phyloP scores from a whole-genome alignment of 1,140 invertebrate species.

The Bathynomus jamesi region DNA sequence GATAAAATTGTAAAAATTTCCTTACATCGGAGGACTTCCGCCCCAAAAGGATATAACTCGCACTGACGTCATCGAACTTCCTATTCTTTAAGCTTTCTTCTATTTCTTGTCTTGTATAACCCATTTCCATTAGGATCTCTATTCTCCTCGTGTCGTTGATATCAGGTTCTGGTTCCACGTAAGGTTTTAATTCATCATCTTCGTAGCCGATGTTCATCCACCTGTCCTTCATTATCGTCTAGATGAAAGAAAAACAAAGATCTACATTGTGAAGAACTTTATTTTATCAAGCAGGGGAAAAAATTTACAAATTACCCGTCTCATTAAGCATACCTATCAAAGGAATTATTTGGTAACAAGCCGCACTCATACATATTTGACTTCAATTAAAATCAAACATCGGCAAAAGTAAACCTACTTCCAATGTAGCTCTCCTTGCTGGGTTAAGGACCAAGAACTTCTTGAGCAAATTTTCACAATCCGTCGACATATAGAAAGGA shows the following conservation, averaged over 20 bases:
- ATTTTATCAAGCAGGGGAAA: no score
- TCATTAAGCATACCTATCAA: no score
- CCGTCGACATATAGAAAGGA: slow-evolving; percentile 99
- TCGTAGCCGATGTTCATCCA: slow-evolving; percentile 99
- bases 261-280: no score
- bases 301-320: no score
- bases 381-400: no score
- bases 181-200: slow-evolving; percentile 97
- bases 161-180: slow-evolving; percentile 90
- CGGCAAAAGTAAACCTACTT: slow-evolving; percentile 56
- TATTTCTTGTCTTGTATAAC: slow-evolving; percentile 88
- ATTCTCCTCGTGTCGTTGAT: slow-evolving; percentile 95
- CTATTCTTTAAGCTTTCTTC: slow-evolving; percentile 91
- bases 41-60: slow-evolving; percentile 89
- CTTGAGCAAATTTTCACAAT: slow-evolving; percentile 98
- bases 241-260: slow-evolving; percentile 34
- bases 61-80: slow-evolving; percentile 98
- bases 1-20: no score
- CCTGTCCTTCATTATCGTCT: slow-evolving; percentile 93
- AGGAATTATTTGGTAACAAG: no score
- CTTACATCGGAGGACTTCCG: slow-evolving; percentile 86
- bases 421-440: slow-evolving; percentile 90
- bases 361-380: no score
- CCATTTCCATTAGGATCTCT: slow-evolving; percentile 59
- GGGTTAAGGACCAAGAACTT: slow-evolving; percentile 99